phyloP scores from a whole-genome alignment of 2,888 invertebrate species.

The Hirtodrosophila trivittata region DNA sequence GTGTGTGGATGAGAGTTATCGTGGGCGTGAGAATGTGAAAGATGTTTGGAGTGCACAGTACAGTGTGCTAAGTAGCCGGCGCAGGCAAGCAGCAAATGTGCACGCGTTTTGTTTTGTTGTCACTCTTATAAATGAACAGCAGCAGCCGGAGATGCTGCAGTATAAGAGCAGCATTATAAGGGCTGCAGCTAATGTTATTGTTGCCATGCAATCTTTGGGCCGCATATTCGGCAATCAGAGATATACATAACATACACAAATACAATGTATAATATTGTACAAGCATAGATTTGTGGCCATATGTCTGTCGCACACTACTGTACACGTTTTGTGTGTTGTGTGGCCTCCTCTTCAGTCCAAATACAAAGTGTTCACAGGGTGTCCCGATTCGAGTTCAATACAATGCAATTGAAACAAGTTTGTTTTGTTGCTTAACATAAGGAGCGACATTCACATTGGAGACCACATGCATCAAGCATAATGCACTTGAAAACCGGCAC shows the following conservation, averaged over 20 bases:
- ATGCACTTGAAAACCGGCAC: constrained; percentile 64
- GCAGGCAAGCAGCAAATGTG: constrained; percentile 10
- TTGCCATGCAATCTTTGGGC: constrained; percentile 51
- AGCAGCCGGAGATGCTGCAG: constrained; percentile 29
- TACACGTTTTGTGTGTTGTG: constrained; percentile 12
- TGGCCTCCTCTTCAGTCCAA: constrained; percentile 26
- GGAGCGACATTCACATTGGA: constrained; percentile 36
- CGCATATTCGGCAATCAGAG: constrained; percentile 14
- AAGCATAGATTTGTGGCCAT: constrained; percentile 38
- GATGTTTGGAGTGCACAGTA: constrained; percentile 14
- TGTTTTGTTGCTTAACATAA: constrained; percentile 48
- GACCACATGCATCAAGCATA: constrained; percentile 26
- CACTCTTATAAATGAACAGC: constrained; percentile 34
- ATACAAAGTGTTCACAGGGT: constrained; percentile 16
- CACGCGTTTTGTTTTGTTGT: constrained; percentile 28
- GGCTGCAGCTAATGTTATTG: constrained; percentile 24
- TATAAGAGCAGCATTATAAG: constrained; percentile 40
- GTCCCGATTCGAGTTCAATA: constrained; percentile 45
- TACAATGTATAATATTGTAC: too few species aligned
- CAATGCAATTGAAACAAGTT: constrained; percentile 62
- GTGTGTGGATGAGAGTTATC: constrained; percentile 10
- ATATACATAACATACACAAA: constrained; percentile 9
- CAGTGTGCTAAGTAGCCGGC: constrained; percentile 32
- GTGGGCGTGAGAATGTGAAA: constrained; percentile 21
- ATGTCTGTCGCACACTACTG: constrained; percentile 27